A percentile compares a stretch with the other conserved stretches of the same genome.
These are phyloP conservation scores for Euzophera pinguis DNA, from an alignment of 2,888 invertebrate species.

Conservation along the genomic window DNA sequence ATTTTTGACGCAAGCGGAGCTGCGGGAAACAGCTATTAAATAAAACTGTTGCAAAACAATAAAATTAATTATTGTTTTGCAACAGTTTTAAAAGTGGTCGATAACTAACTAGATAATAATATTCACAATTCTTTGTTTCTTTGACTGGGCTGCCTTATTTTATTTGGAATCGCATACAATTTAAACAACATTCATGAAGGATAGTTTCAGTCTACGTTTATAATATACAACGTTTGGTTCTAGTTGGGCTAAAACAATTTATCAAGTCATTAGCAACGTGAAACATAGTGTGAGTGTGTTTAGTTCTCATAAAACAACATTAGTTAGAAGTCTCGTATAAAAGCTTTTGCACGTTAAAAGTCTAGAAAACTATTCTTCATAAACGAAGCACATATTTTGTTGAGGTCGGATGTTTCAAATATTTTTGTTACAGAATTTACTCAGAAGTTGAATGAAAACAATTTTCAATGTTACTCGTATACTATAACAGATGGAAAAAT, in stretches of 20 bases:
- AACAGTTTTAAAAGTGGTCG: no score
- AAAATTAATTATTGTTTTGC: no score
- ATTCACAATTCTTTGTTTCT: no score
- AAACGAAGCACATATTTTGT: neutral
- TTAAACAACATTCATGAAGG: no score
- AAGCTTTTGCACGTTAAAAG: neutral
- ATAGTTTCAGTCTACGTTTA: no score
- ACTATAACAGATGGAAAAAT: slow-evolving; percentile 1
- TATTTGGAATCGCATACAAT: no score
- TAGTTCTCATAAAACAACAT: slow-evolving; percentile 2
- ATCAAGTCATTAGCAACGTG: neutral
- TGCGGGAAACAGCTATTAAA: no score
- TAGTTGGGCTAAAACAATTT: neutral
- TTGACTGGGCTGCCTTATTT: no score
- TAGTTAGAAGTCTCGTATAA: neutral
- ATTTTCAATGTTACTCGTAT: neutral
- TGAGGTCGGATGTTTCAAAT: neutral
- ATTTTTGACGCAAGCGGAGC: no score
- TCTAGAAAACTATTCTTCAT: neutral
- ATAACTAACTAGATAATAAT: no score
- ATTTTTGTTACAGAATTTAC: neutral
- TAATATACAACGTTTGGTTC: neutral
- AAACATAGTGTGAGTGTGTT: neutral
- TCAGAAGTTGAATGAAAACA: neutral
- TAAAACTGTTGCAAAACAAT: no score